Conservation (phyloP, 2,888 invertebrate genomes). For the Agapostemon virescens region DNA sequence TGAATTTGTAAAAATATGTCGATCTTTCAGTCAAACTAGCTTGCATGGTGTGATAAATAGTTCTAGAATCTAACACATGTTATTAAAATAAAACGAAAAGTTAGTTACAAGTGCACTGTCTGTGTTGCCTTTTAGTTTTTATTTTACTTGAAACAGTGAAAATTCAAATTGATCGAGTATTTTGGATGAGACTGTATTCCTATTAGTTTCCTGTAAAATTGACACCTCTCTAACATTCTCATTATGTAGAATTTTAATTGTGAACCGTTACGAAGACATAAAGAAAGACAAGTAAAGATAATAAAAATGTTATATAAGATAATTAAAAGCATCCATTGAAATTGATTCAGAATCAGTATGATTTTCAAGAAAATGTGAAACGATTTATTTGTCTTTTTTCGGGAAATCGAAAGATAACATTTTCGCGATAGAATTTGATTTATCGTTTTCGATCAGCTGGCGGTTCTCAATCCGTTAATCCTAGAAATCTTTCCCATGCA, state of each 20-base stretch:
- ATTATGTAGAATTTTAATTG: too few relatives aligned
- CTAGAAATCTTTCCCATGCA: conserved; percentile 60
- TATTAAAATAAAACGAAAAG: neutral
- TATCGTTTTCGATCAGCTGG: conserved; percentile 58
- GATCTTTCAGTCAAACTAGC: neutral
- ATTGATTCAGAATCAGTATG: neutral
- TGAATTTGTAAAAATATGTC: neutral
- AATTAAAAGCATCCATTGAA: too few relatives aligned
- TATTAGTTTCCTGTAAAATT: too few relatives aligned
- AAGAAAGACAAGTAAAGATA: too few relatives aligned
- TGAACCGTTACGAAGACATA: too few relatives aligned
- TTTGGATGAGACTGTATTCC: too few relatives aligned
- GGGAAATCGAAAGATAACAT: conserved; percentile 33
- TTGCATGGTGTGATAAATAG: too few relatives aligned
- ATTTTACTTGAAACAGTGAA: too few relatives aligned
- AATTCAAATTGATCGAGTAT: too few relatives aligned
- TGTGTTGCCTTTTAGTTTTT: neutral
- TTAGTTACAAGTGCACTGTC: neutral
- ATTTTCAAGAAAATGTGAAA: neutral
- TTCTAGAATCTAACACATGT: neutral
- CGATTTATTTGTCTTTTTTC: neutral
- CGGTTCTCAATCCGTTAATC: conserved; percentile 58
- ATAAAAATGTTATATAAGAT: neutral
- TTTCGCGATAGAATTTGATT: conserved; percentile 46
- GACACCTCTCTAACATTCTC: too few relatives aligned